These are phyloP conservation scores for Trichosurus vulpecula DNA, from an alignment of 2,797 vertebrate species.

Conservation along the genomic window DNA sequence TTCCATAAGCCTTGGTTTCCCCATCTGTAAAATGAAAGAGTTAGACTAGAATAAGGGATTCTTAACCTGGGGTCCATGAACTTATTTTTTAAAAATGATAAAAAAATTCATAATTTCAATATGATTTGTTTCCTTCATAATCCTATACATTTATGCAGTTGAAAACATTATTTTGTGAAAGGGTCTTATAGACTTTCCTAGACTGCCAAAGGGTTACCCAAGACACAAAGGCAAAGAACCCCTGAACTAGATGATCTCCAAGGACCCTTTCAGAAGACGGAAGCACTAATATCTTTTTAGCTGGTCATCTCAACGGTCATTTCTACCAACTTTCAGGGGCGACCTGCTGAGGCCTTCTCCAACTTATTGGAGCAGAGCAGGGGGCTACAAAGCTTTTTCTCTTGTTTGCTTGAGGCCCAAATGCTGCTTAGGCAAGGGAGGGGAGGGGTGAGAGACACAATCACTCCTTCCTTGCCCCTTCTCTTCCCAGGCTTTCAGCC, in stretches of 20 bases:
- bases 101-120: not conserved
- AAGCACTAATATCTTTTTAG: not conserved
- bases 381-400: not conserved
- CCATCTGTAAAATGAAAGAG: not conserved
- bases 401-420: not conserved
- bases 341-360: not conserved
- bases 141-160: not conserved
- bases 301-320: not conserved
- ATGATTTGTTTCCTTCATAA: not conserved
- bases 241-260: not conserved
- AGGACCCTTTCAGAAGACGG: not conserved
- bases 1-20: not conserved
- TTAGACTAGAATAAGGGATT: not conserved
- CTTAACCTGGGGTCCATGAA: not conserved
- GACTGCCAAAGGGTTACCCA: not conserved
- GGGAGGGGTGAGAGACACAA: not conserved
- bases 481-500: not conserved
- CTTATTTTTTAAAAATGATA: not conserved
- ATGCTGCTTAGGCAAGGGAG: not conserved
- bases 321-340: not conserved
- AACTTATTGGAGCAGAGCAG: not conserved
- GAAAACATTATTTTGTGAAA: not conserved
- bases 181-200: not conserved
- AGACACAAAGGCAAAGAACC: not conserved
- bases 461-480: not conserved